These are phyloP conservation scores for Hemicentrotus pulcherrimus DNA, from an alignment of 35 echinoderm and acorn worm species.

Conservation along the genomic window DNA sequence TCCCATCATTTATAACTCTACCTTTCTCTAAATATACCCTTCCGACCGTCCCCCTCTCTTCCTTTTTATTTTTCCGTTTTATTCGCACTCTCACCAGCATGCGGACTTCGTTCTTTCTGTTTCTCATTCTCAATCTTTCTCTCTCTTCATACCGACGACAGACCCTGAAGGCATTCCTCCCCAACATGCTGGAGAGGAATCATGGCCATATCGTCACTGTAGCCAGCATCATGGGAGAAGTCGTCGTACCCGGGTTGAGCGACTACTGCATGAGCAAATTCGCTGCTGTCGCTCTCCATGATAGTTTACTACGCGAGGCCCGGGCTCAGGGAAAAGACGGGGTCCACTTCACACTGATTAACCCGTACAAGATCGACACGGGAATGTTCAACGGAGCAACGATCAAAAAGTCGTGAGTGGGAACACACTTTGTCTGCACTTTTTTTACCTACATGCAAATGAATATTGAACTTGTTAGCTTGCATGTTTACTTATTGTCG, in stretches of 20 bases:
- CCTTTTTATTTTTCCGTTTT: background rate
- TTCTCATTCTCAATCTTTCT: background rate
- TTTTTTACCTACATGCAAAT: background rate
- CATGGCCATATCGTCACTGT: slow-evolving; percentile 93
- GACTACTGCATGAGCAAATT: slow-evolving; percentile 94
- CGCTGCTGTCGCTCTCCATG: slow-evolving; percentile 73
- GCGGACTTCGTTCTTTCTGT: no score
- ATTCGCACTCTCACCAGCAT: background rate
- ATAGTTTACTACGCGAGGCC: slow-evolving; percentile 66
- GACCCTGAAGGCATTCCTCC: slow-evolving; percentile 86
- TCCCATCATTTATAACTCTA: background rate
- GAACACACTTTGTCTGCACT: background rate
- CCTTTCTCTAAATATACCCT: no score
- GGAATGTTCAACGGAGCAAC: slow-evolving; percentile 85
- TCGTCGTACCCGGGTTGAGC: slow-evolving; percentile 55
- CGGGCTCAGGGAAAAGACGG: slow-evolving; percentile 48
- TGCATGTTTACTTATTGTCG: background rate
- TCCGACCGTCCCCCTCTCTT: background rate
- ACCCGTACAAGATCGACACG: slow-evolving; percentile 74
- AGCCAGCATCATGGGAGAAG: slow-evolving; percentile 71
- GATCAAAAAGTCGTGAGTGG: slow-evolving; percentile 30
- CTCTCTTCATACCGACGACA: slow-evolving; percentile 31
- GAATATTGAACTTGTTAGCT: background rate
- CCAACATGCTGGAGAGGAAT: slow-evolving; percentile 78
- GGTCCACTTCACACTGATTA: slow-evolving; percentile 77